Evolutionary conservation across 2,797 vertebrate species (phyloP).

Genomic region (Amblyopsis hoosieri): DNA sequence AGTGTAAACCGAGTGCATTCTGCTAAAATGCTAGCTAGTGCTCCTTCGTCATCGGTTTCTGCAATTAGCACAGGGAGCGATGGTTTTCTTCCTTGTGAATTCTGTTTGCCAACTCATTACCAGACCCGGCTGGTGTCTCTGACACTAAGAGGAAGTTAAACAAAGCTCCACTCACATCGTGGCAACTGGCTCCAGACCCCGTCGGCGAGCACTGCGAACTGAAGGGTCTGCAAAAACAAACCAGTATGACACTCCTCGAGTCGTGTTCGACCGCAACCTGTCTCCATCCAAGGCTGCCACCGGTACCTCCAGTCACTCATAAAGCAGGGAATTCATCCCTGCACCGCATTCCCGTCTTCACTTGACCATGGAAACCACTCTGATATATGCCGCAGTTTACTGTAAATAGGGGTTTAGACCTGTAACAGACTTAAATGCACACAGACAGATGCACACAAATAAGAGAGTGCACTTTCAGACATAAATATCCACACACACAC

Average conservation of each 20-base stretch:
- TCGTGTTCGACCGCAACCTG: slow-evolving; percentile 57
- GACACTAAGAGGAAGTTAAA: slow-evolving; percentile 82
- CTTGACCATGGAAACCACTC: no score
- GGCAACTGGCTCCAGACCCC: slow-evolving; percentile 69
- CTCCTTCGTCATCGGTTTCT: slow-evolving; percentile 46
- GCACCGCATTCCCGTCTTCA: background rate
- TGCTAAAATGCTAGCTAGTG: slow-evolving; percentile 28
- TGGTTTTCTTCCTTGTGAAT: slow-evolving; percentile 60
- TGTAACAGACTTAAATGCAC: slow-evolving; percentile 7
- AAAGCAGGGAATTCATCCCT: slow-evolving; percentile 60
- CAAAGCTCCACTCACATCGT: slow-evolving; percentile 75
- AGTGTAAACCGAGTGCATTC: slow-evolving; percentile 4
- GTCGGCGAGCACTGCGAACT: slow-evolving; percentile 70
- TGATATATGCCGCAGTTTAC: no score
- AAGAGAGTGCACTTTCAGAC: slow-evolving; percentile 11
- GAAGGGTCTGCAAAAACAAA: slow-evolving; percentile 77
- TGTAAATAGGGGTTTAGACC: no score
- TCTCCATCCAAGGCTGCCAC: slow-evolving; percentile 56
- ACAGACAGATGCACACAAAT: slow-evolving; percentile 35
- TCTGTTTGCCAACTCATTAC: slow-evolving; percentile 83
- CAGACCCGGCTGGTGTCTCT: slow-evolving; percentile 77
- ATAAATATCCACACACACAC: slow-evolving; percentile 6
- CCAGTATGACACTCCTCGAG: slow-evolving; percentile 68
- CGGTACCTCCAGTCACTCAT: slow-evolving; percentile 32
- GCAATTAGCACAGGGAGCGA: slow-evolving; percentile 70